Conservation (phyloP, 2,797 vertebrate genomes). For the Arctocebus calabarensis region DNA sequence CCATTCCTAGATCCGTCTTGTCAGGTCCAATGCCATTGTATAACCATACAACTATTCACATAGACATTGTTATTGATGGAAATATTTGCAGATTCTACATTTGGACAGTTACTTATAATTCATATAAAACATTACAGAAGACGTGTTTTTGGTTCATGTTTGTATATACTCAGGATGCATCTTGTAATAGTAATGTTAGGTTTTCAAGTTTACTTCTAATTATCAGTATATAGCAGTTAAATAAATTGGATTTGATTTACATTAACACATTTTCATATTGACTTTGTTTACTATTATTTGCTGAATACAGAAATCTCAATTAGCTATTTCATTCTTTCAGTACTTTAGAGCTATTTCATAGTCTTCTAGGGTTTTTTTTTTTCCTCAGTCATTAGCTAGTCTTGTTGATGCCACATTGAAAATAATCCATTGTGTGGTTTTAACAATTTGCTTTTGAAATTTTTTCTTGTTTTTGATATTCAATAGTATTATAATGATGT, state of each 20-base stretch:
- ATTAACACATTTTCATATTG: not conserved
- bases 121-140: rapidly evolving
- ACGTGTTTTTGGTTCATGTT: not conserved
- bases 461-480: not conserved
- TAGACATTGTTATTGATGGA: not conserved
- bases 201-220: not conserved
- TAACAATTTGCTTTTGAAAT: not conserved
- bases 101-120: too few relatives aligned
- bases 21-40: not conserved
- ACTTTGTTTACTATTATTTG: not conserved
- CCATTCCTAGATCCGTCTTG: not conserved
- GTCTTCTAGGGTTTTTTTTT: not conserved
- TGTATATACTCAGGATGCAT: not conserved
- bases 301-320: not conserved
- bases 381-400: not conserved
- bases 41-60: not conserved
- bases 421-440: not conserved
- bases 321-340: not conserved
- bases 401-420: not conserved
- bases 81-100: not conserved
- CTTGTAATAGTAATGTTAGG: not conserved
- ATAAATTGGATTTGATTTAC: not conserved
- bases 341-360: not conserved
- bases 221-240: not conserved
- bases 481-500: not conserved